Conservation (phyloP, 2,888 invertebrate species). For the Tenthredo mesomela region DNA sequence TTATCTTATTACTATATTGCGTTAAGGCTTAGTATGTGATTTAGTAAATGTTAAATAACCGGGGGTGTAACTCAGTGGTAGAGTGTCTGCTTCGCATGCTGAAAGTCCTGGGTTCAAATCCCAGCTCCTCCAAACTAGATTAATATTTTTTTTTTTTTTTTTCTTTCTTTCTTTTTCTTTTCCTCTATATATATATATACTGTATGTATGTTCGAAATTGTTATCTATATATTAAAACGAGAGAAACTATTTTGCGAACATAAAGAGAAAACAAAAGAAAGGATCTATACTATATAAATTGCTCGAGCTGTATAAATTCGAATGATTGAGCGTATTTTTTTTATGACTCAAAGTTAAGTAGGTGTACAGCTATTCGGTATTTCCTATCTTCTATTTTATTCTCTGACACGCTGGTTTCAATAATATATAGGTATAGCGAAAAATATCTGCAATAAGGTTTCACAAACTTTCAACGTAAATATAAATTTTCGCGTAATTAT, state of each 20-base stretch:
- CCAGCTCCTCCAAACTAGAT: slow-evolving; percentile 72
- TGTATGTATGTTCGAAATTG: background rate
- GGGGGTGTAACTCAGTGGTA: slow-evolving; percentile 78
- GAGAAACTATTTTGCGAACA: background rate
- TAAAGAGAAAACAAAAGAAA: background rate
- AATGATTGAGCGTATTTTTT: background rate
- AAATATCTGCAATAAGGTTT: background rate
- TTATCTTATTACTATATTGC: background rate
- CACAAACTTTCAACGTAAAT: background rate
- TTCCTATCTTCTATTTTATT: background rate
- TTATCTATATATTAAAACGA: background rate
- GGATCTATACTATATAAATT: background rate
- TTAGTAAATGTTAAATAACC: background rate
- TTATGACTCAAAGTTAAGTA: background rate
- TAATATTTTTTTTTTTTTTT: slow-evolving; percentile 40
- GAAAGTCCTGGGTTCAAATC: slow-evolving; percentile 78
- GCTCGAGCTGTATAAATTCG: background rate
- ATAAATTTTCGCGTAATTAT: slow-evolving; percentile 7
- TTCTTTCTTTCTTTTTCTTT: background rate
- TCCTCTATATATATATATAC: background rate
- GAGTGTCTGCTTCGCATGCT: slow-evolving; percentile 78
- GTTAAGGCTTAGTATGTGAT: background rate
- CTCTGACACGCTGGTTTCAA: background rate
- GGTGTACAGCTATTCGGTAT: background rate
- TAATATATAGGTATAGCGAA: no score